These are phyloP conservation scores for Tetragonisca angustula DNA, from an alignment of 2,888 invertebrate genomes.

Conservation along the genomic window DNA sequence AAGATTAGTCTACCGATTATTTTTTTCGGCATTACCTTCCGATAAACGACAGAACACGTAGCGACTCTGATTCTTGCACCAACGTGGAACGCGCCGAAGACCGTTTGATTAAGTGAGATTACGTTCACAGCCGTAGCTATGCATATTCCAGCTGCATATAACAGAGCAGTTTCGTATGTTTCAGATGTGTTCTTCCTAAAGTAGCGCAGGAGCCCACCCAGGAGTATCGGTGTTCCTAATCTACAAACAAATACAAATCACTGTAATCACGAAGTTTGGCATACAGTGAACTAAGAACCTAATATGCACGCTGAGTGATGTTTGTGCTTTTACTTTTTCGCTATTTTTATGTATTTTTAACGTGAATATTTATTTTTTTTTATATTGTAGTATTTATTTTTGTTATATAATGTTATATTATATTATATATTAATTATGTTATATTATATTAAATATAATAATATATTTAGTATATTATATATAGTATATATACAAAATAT, in stretches of 20 bases:
- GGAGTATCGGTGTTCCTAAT: conserved; percentile 88
- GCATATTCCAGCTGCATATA: conserved; percentile 80
- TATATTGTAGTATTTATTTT: too few species aligned
- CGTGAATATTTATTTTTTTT: too few species aligned
- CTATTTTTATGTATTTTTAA: too few species aligned
- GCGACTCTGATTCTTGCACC: conserved; percentile 94
- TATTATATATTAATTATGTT: too few species aligned
- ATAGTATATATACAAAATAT: too few species aligned
- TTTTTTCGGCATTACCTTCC: conserved; percentile 88
- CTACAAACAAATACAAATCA: conserved; percentile 79
- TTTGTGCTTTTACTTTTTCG: too few species aligned
- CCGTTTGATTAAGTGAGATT: conserved; percentile 88
- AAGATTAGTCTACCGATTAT: not conserved
- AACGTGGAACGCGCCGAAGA: conserved; percentile 89
- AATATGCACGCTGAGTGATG: too few species aligned
- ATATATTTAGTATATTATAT: too few species aligned
- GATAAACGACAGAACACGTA: conserved; percentile 92
- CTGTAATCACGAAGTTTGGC: not conserved
- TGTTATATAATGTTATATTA: too few species aligned
- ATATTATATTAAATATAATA: too few species aligned
- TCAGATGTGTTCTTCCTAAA: conserved; percentile 83
- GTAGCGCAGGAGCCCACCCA: conserved; percentile 88
- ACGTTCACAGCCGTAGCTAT: conserved; percentile 83
- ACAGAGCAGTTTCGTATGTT: conserved; percentile 75
- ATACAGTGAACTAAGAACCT: too few species aligned